Evolutionary conservation across 2,888 invertebrate genomes (phyloP).

Genomic region (Lasius fuliginosus): DNA sequence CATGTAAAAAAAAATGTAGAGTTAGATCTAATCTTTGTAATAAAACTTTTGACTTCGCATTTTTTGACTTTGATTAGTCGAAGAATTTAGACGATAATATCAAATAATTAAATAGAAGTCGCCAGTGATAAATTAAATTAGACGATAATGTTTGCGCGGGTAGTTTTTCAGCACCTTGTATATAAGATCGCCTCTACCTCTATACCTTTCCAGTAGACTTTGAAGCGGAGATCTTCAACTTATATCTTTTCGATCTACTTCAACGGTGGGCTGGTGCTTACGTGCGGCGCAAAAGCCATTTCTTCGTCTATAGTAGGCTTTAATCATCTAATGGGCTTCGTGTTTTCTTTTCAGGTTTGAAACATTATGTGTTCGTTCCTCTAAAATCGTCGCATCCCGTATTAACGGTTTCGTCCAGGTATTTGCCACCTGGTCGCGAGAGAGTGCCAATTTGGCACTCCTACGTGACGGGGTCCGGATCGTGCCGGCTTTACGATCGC

Average conservation of each 20-base stretch:
- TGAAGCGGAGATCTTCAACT: slow-evolving; percentile 3
- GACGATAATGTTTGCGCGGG: background rate
- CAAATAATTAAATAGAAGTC: no score
- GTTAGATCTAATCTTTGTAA: background rate
- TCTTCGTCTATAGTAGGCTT: slow-evolving; percentile 26
- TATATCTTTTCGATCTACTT: slow-evolving; percentile 41
- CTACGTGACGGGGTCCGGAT: slow-evolving; percentile 47
- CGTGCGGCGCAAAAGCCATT: slow-evolving; percentile 9
- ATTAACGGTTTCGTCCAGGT: slow-evolving; percentile 21
- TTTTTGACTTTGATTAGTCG: background rate
- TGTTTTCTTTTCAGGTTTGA: slow-evolving; percentile 16
- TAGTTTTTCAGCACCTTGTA: slow-evolving; percentile 8
- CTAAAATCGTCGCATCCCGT: background rate
- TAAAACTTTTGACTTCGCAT: background rate
- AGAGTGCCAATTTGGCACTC: slow-evolving; percentile 52
- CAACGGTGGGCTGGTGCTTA: slow-evolving; percentile 3
- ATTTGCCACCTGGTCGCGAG: slow-evolving; percentile 46
- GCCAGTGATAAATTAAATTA: no score
- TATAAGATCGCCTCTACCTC: background rate
- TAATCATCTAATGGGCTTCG: background rate
- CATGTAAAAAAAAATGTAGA: background rate
- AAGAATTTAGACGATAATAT: background rate
- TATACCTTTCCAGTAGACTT: slow-evolving; percentile 23
- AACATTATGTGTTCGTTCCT: background rate
- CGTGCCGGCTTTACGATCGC: slow-evolving; percentile 19